Conservation (phyloP, 2,797 vertebrate genomes). For the Poecile montanus region DNA sequence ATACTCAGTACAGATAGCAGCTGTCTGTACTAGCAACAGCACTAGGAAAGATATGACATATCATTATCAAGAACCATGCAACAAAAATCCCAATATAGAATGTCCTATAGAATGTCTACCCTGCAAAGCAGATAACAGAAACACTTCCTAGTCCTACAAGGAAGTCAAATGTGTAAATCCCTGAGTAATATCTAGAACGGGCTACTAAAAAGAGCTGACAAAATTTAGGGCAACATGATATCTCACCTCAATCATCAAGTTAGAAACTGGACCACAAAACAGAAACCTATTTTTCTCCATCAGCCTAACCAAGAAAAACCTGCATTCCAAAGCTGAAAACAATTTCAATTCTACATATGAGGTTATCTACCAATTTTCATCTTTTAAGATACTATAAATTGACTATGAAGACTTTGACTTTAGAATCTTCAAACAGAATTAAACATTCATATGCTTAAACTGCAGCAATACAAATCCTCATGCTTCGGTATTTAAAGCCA, state of each 20-base stretch:
- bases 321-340: neutral
- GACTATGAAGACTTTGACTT: neutral
- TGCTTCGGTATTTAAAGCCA: neutral
- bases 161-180: neutral
- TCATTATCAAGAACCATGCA: neutral
- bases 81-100: neutral
- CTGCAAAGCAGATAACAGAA: neutral
- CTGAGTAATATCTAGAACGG: neutral
- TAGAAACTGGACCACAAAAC: neutral
- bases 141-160: neutral
- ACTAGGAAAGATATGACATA: neutral
- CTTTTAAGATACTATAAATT: neutral
- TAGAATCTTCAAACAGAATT: neutral
- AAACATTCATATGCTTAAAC: neutral
- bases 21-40: neutral
- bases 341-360: neutral
- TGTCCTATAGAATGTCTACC: neutral
- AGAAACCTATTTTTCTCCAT: neutral
- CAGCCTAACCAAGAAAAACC: neutral
- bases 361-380: neutral
- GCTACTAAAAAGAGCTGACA: neutral
- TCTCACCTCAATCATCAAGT: neutral
- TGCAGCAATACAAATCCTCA: neutral
- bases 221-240: neutral
- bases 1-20: neutral